Base-by-base conservation (phyloP, 2,797 vertebrate genomes). In the Neopelma chrysocephalum region DNA sequence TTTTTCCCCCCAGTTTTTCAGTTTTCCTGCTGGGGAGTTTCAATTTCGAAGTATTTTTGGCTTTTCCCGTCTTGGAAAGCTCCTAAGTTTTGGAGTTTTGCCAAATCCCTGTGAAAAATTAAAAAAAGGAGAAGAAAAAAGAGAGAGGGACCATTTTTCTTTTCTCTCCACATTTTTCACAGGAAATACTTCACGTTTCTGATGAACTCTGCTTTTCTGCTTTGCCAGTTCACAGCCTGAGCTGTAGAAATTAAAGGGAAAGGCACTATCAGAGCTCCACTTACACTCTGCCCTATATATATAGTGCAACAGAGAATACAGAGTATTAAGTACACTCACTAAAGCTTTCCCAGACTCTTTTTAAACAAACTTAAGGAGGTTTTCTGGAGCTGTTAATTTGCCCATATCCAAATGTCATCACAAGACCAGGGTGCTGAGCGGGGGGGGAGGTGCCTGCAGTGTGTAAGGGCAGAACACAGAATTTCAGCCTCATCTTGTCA, bases 51-150 rank as follows among this genome's bases (percentile, higher is more conserved):
- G 69, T 92, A 81, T 78, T 92, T 83, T 95, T 93, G 89, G 77
- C 73, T 83, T 90, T 84, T 32, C 48, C 34, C 47, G 18, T 70
- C 92, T 86, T 88, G 89, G 87, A 96, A 91, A 36, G 76, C 82
- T 94, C 58, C 66, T 20, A 19, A n/a, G 66, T 62, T 94, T 56
- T 90, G 95, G 89, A 54, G 40, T 64, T 84, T 53, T 22, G 82
- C 88, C 96, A 96, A 82, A 94, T 70, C 73, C 64, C 93, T 94
- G 95, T 70, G 91, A 95, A 96, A 91, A 96, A 96, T 94, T 95
- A 91, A 68, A 54, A 79, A 29, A 65, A 43, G 13, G 21, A 47
- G 48, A 42, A 86, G n/a, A 29, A 42, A 79, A 72, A 36, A 48
- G 73, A 60, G 29, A 85, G 79, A 57, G 25, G 40, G 66, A 31